These are phyloP conservation scores for Ceratina calcarata DNA, from an alignment of 1,140 invertebrate species.

Conservation along the genomic window DNA sequence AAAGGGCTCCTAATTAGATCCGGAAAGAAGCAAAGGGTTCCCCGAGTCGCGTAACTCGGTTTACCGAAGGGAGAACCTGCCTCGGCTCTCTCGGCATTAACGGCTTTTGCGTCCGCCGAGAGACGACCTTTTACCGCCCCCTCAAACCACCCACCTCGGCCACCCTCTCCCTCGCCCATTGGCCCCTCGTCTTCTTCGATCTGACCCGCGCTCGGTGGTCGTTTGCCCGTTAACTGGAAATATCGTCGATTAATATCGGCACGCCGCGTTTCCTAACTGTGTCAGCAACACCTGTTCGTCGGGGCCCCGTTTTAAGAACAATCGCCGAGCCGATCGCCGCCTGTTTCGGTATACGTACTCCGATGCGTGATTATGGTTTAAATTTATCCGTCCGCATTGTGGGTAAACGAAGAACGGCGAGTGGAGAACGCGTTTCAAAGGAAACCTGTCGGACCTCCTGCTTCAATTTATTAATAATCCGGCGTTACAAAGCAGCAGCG, in stretches of 20 bases:
- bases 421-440: background rate
- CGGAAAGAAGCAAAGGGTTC: slow-evolving; percentile 79
- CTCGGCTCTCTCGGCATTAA: slow-evolving; percentile 69
- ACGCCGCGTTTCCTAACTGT: slow-evolving; percentile 7
- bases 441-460: background rate
- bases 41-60: slow-evolving; percentile 78
- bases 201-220: slow-evolving; percentile 32
- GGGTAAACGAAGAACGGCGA: background rate
- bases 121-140: slow-evolving; percentile 72
- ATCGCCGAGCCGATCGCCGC: background rate
- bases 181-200: slow-evolving; percentile 20
- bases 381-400: background rate
- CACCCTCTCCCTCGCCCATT: background rate
- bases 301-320: slow-evolving; percentile 18
- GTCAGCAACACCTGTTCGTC: slow-evolving; percentile 28
- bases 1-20: slow-evolving; percentile 78
- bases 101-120: slow-evolving; percentile 76
- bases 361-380: background rate
- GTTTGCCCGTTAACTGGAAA: slow-evolving; percentile 27
- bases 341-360: background rate
- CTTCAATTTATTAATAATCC: background rate
- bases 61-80: slow-evolving; percentile 72
- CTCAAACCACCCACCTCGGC: slow-evolving; percentile 12
- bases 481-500: background rate
- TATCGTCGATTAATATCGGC: slow-evolving; percentile 36